These are phyloP conservation scores for Labeo rohita DNA, from an alignment of 2,113 vertebrate species.

Conservation along the genomic window DNA sequence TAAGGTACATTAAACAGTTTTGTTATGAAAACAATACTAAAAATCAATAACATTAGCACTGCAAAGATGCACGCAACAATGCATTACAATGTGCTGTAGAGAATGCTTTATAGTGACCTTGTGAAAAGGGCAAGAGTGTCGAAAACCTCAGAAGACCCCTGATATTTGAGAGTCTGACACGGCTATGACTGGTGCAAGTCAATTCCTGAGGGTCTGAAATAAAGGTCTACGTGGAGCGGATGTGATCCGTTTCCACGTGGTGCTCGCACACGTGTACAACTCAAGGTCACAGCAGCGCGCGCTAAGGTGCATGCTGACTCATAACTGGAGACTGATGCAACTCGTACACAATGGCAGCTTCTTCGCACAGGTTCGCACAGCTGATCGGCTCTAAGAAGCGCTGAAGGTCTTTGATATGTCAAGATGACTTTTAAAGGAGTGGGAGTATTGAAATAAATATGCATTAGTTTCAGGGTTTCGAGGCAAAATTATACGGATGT, in stretches of 20 bases:
- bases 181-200: neutral
- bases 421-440: neutral
- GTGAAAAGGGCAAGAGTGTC: neutral
- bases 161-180: neutral
- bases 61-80: neutral
- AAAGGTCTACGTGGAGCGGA: constrained; percentile 24
- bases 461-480: neutral
- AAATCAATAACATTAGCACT: neutral
- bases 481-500: neutral
- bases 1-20: neutral
- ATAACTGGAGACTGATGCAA: constrained; percentile 76
- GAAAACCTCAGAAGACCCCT: neutral
- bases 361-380: neutral
- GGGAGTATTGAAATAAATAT: neutral
- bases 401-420: neutral
- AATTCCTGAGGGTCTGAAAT: constrained; percentile 21
- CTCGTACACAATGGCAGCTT: constrained; percentile 54
- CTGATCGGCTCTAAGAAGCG: neutral
- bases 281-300: constrained; percentile 66
- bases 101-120: constrained; percentile 7
- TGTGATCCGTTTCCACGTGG: constrained; percentile 42
- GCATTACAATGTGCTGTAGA: neutral
- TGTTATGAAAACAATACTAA: neutral
- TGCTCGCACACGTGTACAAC: constrained; percentile 17
- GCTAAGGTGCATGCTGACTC: constrained; percentile 80